Percentiles rank a stretch among this genome's conserved stretches.
These are phyloP conservation scores for Choreutis nemorana DNA, from an alignment of 2,888 invertebrate genomes.

Conservation along the genomic window DNA sequence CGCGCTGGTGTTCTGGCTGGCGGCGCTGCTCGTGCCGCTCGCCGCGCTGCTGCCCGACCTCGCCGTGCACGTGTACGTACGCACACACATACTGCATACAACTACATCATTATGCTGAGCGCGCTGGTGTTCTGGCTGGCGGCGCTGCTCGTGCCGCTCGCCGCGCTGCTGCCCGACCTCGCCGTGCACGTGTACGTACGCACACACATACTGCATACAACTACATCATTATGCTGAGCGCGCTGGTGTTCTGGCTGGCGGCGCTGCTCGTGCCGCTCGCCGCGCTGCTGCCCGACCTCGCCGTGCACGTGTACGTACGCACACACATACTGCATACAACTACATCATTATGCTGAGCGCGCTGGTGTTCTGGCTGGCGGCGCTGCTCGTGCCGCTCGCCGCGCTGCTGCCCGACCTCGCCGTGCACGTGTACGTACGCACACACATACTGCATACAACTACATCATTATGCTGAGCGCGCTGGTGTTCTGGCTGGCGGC, in stretches of 20 bases:
- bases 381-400: slow-evolving; percentile 87
- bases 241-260: slow-evolving; percentile 94
- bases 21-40: too few species aligned
- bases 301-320: slow-evolving; percentile 84
- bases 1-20: background rate
- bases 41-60: too few species aligned
- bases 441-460: too few species aligned
- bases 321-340: too few species aligned
- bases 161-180: slow-evolving; percentile 89
- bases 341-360: slow-evolving; percentile 86
- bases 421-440: slow-evolving; percentile 81
- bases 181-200: slow-evolving; percentile 84
- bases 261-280: slow-evolving; percentile 88
- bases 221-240: slow-evolving; percentile 85
- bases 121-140: slow-evolving; percentile 96
- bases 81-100: too few species aligned
- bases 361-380: slow-evolving; percentile 93
- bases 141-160: slow-evolving; percentile 85
- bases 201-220: too few species aligned
- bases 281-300: slow-evolving; percentile 87
- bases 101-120: slow-evolving; percentile 84
- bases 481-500: slow-evolving; percentile 95
- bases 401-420: slow-evolving; percentile 89
- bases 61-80: too few species aligned
- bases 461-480: slow-evolving; percentile 85